Percentiles rank a stretch among this genome's conserved stretches.
Conservation (phyloP, 2,113 vertebrate species). For the Platysteira castanea region DNA sequence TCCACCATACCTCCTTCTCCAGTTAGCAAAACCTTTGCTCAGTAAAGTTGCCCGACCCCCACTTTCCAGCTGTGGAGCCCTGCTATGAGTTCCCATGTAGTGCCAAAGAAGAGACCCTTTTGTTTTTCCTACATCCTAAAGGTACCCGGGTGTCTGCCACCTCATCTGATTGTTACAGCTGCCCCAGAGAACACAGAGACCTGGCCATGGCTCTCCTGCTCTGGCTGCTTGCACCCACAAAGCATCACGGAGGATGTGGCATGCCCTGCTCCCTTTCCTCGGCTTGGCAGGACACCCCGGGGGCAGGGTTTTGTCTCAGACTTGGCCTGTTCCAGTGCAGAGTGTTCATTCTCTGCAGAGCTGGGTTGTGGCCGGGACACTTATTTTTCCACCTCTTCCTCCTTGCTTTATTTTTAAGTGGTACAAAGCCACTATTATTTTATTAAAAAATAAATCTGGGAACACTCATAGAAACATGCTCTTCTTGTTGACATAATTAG, state of each 20-base stretch:
- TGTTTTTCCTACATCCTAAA: not conserved
- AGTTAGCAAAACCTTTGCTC: not conserved
- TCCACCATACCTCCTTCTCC: not conserved
- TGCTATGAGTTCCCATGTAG: not conserved
- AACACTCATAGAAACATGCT: not conserved
- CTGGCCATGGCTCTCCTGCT: not conserved
- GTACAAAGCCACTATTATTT: not conserved
- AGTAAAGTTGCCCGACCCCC: not conserved
- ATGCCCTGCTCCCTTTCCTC: not conserved
- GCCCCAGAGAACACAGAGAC: not conserved
- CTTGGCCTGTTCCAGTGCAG: not conserved
- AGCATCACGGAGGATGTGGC: not conserved
- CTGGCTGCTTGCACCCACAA: not conserved
- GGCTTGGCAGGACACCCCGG: not conserved
- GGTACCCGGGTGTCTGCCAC: not conserved
- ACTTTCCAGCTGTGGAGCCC: not conserved
- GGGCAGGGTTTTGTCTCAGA: not conserved
- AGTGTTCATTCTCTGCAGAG: not conserved
- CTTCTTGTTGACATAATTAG: not conserved
- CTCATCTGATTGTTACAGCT: not conserved
- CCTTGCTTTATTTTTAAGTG: not conserved
- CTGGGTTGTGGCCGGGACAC: not conserved
- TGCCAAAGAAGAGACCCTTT: not conserved
- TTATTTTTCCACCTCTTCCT: not conserved
- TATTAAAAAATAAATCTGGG: not conserved